Base-by-base conservation (phyloP, 2,888 invertebrate species). In the Habroteleia sp. region DNA sequence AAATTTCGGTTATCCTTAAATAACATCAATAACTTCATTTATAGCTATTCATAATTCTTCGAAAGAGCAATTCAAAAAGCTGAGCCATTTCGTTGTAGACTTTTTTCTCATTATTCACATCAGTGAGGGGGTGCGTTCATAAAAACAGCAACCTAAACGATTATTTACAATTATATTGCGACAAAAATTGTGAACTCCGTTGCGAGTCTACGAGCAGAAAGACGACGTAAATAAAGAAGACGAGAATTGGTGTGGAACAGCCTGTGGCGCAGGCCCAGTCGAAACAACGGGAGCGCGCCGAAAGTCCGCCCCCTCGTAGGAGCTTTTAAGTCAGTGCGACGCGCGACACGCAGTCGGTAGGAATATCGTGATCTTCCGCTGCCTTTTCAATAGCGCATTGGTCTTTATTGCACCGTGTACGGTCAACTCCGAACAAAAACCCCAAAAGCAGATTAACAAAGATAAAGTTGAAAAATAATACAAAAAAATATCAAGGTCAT, bases 271-370 rank as follows among this genome's bases (percentile, higher is more conserved):
- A 74, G 68, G 56, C 74, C 42, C 68, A 56, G 68, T 39, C 46
- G 66, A 63, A 74, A 56, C 66, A 60, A 35, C 73, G 50, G 7
- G 50, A 66, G 58, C 72, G 72, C 72, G 72, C 72, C 74, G 72
- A 69, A 76, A 76, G 73, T 69, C 76, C 68, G 44, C 68, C 68
- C 72, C 74, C 60, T 62, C 46, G 13, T 56, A 33, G 52, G 13
- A 62, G 58, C 66, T 68, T 68, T 62, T 33, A 8, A 33, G 52
- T 65, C 65, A 76, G 76, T 69, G 72, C 69, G 54, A 76, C 58
- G 76, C 76, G 76, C 76, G 76, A 76, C 69, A 68, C 60, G 60
- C 50, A 69, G 76, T 52, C 65, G 56, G 69, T 20, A 69, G 76
- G 76, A 69, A 25, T 54, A 73, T 58, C 56, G 73, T 50, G 39